These are phyloP conservation scores for Drosophila serrata DNA, from an alignment of 1,140 invertebrate genomes.

Conservation along the genomic window DNA sequence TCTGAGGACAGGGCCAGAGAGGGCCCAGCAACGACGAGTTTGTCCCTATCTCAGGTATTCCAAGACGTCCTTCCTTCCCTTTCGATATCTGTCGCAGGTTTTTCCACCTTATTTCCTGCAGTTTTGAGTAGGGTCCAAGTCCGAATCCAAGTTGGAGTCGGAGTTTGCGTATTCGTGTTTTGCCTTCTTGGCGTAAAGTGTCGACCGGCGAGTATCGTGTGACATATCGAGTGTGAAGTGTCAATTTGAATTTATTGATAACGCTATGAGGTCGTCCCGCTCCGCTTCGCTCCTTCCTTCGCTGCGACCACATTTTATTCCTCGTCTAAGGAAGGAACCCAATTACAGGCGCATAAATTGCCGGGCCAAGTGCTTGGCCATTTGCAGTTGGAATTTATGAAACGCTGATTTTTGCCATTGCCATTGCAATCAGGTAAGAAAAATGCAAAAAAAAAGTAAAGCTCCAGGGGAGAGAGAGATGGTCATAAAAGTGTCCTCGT, in stretches of 20 bases:
- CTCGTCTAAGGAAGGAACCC: constrained; percentile 47
- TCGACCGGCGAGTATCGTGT: constrained; percentile 73
- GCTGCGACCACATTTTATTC: constrained; percentile 18
- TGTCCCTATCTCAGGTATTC: constrained; percentile 16
- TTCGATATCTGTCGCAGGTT: constrained; percentile 42
- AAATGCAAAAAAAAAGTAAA: constrained; percentile 20
- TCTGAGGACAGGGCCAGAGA: background rate
- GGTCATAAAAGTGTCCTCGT: constrained; percentile 70
- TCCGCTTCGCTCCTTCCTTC: constrained; percentile 10
- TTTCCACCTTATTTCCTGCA: constrained; percentile 8
- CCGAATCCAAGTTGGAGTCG: constrained; percentile 2
- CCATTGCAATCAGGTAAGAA: constrained; percentile 67
- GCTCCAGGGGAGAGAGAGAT: constrained; percentile 29
- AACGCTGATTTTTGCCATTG: constrained; percentile 67
- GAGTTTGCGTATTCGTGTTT: constrained; percentile 53
- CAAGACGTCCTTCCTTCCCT: constrained; percentile 9
- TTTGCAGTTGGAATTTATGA: constrained; percentile 74
- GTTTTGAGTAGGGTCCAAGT: constrained; percentile 56
- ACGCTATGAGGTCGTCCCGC: constrained; percentile 65
- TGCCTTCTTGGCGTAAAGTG: constrained; percentile 52
- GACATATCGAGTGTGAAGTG: constrained; percentile 85
- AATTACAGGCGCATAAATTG: constrained; percentile 78
- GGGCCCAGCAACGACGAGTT: background rate
- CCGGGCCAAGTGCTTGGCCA: constrained; percentile 63
- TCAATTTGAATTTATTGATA: constrained; percentile 85